phyloP scores from a whole-genome alignment of 37 sponge, comb jelly and placozoan genomes.

The Spongilla lacustris region DNA sequence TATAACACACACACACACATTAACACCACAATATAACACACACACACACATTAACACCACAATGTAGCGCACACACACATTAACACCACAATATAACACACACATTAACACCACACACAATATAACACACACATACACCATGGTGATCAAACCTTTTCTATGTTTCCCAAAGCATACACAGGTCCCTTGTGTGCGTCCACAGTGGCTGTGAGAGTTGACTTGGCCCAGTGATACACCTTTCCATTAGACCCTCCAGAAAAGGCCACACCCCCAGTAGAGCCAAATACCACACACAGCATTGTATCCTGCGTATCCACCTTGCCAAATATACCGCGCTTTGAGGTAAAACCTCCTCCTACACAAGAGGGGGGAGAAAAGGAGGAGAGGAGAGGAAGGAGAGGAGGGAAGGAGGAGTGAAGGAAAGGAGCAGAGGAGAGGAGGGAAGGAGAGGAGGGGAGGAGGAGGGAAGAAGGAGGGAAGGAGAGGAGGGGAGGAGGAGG shows the following conservation, averaged over 20 bases:
- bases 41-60: too few species aligned
- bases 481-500: neutral
- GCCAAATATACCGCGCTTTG: conserved; percentile 92
- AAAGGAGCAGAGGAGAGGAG: neutral
- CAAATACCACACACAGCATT: conserved; percentile 89
- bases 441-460: neutral
- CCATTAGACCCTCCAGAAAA: conserved; percentile 86
- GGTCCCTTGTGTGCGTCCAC: conserved; percentile 87
- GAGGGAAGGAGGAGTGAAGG: neutral
- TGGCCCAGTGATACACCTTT: conserved; percentile 84
- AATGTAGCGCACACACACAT: too few species aligned
- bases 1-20: too few species aligned
- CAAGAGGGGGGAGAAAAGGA: neutral
- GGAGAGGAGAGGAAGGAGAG: neutral
- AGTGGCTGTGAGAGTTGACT: conserved; percentile 29
- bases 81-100: too few species aligned
- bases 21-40: too few species aligned
- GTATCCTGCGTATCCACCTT: conserved; percentile 71
- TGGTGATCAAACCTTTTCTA: conserved; percentile 72
- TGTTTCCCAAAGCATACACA: conserved; percentile 72
- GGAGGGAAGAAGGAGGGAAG: neutral
- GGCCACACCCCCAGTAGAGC: conserved; percentile 25
- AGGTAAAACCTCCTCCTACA: conserved; percentile 88
- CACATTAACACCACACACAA: too few species aligned
- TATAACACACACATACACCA: neutral